These are phyloP conservation scores for Strigamia transsilvanica DNA, from an alignment of 2,888 invertebrate genomes.

Conservation along the genomic window DNA sequence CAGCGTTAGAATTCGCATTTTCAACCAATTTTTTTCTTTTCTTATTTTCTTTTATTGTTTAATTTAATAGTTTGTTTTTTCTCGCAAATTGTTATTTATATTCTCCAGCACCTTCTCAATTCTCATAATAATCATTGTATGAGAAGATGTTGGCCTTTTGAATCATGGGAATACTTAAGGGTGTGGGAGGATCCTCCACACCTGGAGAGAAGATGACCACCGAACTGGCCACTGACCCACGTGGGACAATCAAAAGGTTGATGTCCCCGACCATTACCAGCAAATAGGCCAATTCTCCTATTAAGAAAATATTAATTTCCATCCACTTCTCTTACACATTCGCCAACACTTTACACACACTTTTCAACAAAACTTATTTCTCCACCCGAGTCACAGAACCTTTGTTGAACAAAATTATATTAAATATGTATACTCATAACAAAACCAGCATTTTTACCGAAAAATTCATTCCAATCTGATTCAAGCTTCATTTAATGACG, in stretches of 20 bases:
- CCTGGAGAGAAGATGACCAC: slow-evolving; percentile 43
- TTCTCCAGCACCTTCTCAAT: background rate
- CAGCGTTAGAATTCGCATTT: no score
- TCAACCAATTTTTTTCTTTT: background rate
- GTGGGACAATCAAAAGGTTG: slow-evolving; percentile 47
- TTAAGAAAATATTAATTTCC: slow-evolving; percentile 32
- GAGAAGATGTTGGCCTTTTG: slow-evolving; percentile 42
- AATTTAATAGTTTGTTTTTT: no score
- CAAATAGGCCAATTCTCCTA: slow-evolving; percentile 43
- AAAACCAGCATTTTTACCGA: background rate
- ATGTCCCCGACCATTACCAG: slow-evolving; percentile 40
- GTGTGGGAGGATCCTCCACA: slow-evolving; percentile 48
- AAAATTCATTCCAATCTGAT: background rate
- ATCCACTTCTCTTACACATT: slow-evolving; percentile 24
- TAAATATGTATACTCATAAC: no score
- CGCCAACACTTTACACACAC: background rate
- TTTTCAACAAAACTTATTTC: background rate
- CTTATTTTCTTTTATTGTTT: background rate
- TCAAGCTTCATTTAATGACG: background rate
- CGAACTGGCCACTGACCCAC: slow-evolving; percentile 41
- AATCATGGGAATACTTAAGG: slow-evolving; percentile 17
- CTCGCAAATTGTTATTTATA: background rate
- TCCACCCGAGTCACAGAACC: background rate
- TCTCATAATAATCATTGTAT: slow-evolving; percentile 28
- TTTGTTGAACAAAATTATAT: background rate